phyloP scores from a whole-genome alignment of 1,140 invertebrate species.

The Caenorhabditis tropicalis region DNA sequence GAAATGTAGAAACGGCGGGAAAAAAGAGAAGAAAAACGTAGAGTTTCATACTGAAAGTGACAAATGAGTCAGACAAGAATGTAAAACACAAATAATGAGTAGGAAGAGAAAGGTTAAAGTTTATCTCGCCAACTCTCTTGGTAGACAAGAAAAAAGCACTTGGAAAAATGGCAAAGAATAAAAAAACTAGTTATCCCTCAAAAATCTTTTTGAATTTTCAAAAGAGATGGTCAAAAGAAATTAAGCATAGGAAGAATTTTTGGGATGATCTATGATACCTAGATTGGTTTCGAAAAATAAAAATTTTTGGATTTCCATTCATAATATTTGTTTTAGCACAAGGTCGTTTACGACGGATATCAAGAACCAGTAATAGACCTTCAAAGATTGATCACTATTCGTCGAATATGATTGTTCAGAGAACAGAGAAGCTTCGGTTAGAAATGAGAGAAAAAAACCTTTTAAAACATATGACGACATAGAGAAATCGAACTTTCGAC shows the following conservation, averaged over 20 bases:
- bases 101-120: neutral
- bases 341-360: neutral
- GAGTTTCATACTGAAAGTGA: conserved; percentile 10
- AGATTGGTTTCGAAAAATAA: neutral
- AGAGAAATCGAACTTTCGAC: neutral
- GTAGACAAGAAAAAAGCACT: neutral
- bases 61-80: neutral
- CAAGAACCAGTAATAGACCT: neutral
- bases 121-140: neutral
- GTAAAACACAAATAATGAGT: neutral
- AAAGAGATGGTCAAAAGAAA: neutral
- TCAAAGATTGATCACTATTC: neutral
- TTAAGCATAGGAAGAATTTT: neutral
- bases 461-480: too few species aligned
- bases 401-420: neutral
- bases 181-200: neutral
- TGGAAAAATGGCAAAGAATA: neutral
- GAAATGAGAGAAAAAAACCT: neutral
- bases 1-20: neutral
- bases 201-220: neutral
- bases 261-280: conserved; percentile 1
- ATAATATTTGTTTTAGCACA: neutral
- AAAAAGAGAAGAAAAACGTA: neutral
- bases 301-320: neutral
- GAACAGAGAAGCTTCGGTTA: neutral